Base-by-base conservation (phyloP, 2,888 invertebrate genomes). In the Congeria kusceri region DNA sequence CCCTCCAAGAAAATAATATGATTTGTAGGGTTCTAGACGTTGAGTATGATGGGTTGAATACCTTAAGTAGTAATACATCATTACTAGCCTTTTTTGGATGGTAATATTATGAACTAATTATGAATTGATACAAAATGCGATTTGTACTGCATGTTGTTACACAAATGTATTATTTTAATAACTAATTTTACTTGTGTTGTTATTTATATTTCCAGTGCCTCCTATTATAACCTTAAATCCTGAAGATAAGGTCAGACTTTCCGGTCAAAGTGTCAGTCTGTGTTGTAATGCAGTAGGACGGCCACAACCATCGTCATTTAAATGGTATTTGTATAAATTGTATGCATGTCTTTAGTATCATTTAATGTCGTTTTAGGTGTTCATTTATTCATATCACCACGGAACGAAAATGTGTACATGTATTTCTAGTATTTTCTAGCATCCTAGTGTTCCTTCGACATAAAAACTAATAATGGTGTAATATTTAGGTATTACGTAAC, bases 251-350 rank as follows among this genome's bases (percentile, higher is more conserved):
- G 39, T 73, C 0, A 23, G 78, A 57, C 27, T 69, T 27, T 27
- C 29, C 9, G 72, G 73, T 44, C 78, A 78, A 47, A 49, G 39
- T n/a, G 15, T 64, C 3, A 69, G 56, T 13, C 23, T 73, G 27
- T 78, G 78, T 56, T 78, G 78, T 47, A n/a, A 23, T n/a, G 73
- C 78, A 2, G 61, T n/a, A 18, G 78, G 78, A 23, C 28, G 44
- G 20, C 78, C 78, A 4, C 53, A 13, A 23, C 73, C 78, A 3
- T 11, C 53, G 0, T 11, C 13, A 13, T 73, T 65, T 25, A 69
- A 65, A 53, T 78, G 78, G 78, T 73, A 65, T 23, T 23, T 58
- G 20, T 18, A 20, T 49, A 49, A 18, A 49, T 9, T 49, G 46
- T 44, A 44, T 18, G 46, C 11, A 44, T 44, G 46, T 9, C 11